Conservation (phyloP, 2,113 vertebrate species). For the Oreotrochilus melanogaster region DNA sequence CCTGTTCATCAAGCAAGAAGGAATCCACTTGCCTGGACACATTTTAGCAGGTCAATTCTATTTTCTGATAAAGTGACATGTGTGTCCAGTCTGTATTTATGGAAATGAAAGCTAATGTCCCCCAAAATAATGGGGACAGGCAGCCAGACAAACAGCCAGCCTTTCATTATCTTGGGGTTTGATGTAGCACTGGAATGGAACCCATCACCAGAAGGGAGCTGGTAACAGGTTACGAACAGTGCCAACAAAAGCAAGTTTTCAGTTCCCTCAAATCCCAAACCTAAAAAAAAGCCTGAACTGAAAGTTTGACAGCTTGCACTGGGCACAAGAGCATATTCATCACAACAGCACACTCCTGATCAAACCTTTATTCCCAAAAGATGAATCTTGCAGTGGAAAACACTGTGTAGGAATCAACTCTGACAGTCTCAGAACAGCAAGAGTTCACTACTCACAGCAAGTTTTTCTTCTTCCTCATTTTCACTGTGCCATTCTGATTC, state of each 20-base stretch:
- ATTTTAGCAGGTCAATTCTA: neutral
- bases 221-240: conserved; percentile 54
- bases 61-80: neutral
- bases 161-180: neutral
- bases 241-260: neutral
- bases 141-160: conserved; percentile 8
- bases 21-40: neutral
- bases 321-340: neutral
- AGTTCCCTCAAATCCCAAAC: neutral
- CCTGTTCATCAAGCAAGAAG: neutral
- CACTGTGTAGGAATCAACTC: neutral
- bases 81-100: neutral
- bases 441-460: conserved; percentile 85
- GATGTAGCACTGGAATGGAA: conserved; percentile 59
- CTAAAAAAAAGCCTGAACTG: neutral
- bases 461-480: conserved; percentile 90
- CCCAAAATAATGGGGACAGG: conserved; percentile 27
- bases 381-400: neutral
- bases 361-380: neutral
- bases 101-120: neutral
- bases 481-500: conserved; percentile 96
- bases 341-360: neutral
- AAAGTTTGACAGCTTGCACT: neutral
- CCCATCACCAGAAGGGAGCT: conserved; percentile 40
- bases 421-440: neutral